Conservation (phyloP, 2,888 invertebrate genomes). For the Dryobota labecula region DNA sequence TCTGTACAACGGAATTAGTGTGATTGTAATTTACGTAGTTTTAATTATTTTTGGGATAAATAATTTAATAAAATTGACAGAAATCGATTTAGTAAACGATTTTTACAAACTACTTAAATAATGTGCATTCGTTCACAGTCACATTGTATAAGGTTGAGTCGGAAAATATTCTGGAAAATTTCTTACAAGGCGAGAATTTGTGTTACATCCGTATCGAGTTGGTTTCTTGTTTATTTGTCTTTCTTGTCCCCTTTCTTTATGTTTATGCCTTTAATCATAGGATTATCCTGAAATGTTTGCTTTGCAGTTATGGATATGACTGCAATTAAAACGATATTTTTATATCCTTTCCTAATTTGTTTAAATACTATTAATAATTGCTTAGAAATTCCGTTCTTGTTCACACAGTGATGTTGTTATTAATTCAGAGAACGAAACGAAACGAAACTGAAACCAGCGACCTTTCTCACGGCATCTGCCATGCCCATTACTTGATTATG, state of each 20-base stretch:
- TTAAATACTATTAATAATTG: no score
- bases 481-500: neutral
- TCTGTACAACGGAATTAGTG: no score
- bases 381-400: conserved; percentile 1
- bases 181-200: conserved; percentile 9
- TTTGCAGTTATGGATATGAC: conserved; percentile 1
- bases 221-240: neutral
- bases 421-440: conserved; percentile 34
- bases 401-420: conserved; percentile 32
- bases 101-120: no score
- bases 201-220: neutral
- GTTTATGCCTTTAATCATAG: neutral
- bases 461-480: conserved; percentile 32
- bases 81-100: no score
- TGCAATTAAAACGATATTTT: neutral
- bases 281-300: neutral
- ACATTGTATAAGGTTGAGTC: no score
- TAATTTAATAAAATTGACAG: no score
- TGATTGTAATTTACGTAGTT: no score
- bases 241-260: neutral
- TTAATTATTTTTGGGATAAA: no score
- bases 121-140: no score
- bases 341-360: no score
- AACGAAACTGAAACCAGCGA: conserved; percentile 38
- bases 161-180: conserved; percentile 11